Evolutionary conservation across 2,888 invertebrate species (phyloP).

Genomic region (Diadegma fenestrale): DNA sequence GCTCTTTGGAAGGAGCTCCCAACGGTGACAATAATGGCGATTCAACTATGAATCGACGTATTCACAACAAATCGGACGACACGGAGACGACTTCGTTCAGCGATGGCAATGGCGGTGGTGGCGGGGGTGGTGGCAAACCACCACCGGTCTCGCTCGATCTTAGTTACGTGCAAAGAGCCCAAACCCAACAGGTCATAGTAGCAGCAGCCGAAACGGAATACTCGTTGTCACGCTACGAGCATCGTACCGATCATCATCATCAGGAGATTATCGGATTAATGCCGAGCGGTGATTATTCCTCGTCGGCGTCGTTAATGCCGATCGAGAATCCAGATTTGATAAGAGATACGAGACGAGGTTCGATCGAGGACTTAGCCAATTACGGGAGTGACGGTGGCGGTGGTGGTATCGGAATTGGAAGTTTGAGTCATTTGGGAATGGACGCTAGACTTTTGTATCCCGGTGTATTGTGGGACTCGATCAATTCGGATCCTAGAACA

Average conservation of each 20-base stretch:
- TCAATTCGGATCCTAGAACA: conserved; percentile 87
- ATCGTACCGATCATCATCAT: conserved; percentile 88
- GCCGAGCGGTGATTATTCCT: conserved; percentile 89
- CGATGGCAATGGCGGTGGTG: conserved; percentile 57
- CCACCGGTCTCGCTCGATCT: conserved; percentile 80
- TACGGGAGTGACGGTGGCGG: conserved; percentile 85
- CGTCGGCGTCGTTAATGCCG: conserved; percentile 90
- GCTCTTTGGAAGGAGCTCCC: conserved; percentile 77
- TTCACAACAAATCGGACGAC: conserved; percentile 74
- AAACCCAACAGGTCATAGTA: conserved; percentile 68
- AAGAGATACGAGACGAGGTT: conserved; percentile 88
- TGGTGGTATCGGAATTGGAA: conserved; percentile 65
- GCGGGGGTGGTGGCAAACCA: conserved; percentile 72
- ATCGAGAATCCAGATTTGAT: conserved; percentile 94
- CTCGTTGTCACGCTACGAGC: conserved; percentile 85
- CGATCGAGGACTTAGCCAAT: conserved; percentile 85
- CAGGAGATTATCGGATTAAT: conserved; percentile 62
- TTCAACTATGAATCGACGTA: conserved; percentile 74
- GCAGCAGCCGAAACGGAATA: conserved; percentile 85
- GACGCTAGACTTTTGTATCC: conserved; percentile 88
- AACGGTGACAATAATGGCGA: conserved; percentile 71
- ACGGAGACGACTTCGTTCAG: conserved; percentile 81
- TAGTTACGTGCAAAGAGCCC: conserved; percentile 80
- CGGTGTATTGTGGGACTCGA: conserved; percentile 91
- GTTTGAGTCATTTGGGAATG: conserved; percentile 70